These are phyloP conservation scores for Squalus acanthias DNA, from an alignment of 2,797 vertebrate species.

Conservation along the genomic window DNA sequence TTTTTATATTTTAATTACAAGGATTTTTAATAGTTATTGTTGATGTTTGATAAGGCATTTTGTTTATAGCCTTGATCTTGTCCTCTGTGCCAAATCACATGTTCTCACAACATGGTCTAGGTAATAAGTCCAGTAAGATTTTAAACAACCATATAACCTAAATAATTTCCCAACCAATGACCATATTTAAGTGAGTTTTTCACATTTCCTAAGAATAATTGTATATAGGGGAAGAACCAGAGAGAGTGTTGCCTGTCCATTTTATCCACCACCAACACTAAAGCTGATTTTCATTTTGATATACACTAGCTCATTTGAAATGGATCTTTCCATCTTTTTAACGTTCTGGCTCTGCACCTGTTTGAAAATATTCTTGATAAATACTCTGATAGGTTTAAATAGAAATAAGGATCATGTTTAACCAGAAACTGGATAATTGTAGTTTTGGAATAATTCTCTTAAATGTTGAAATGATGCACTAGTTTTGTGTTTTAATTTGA, in stretches of 20 bases:
- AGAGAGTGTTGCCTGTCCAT: neutral
- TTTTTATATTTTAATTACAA: constrained; percentile 26
- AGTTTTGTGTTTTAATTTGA: neutral
- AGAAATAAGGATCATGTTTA: neutral
- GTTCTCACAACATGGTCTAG: neutral
- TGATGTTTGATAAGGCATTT: neutral
- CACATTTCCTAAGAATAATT: constrained; percentile 4
- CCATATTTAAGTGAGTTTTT: neutral
- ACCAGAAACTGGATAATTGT: neutral
- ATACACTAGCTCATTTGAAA: neutral
- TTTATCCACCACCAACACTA: neutral
- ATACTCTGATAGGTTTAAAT: neutral
- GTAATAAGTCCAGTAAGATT: neutral
- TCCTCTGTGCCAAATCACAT: neutral
- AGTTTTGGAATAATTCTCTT: neutral
- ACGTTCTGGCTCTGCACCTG: neutral
- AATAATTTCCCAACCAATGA: neutral
- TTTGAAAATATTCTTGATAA: neutral
- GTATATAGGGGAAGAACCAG: neutral
- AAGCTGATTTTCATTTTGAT: neutral
- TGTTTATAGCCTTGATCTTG: constrained; percentile 18
- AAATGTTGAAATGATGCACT: neutral
- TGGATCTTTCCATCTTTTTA: neutral
- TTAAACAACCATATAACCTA: neutral
- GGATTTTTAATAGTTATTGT: neutral